These are phyloP conservation scores for Physella acuta DNA, from an alignment of 1,140 invertebrate species.

Conservation along the genomic window DNA sequence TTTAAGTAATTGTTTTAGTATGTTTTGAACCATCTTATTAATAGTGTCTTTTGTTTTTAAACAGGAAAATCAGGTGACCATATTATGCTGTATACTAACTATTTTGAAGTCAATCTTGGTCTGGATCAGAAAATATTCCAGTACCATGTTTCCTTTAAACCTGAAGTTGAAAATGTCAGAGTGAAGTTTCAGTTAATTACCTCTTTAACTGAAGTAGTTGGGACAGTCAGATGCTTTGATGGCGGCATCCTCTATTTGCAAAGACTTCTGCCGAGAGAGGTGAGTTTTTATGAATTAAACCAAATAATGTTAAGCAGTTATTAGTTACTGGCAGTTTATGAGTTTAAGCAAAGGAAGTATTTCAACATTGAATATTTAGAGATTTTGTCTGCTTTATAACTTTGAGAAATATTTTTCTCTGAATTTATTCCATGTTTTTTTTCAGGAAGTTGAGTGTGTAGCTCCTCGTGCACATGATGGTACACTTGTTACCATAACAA, in stretches of 20 bases:
- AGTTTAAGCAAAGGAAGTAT: too few relatives aligned
- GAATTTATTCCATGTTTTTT: slow-evolving; percentile 2
- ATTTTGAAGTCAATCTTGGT: slow-evolving; percentile 8
- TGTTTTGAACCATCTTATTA: too few relatives aligned
- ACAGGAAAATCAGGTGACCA: slow-evolving; percentile 1
- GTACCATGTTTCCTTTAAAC: slow-evolving; percentile 27
- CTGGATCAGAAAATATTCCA: slow-evolving; percentile 11
- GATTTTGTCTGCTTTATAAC: too few relatives aligned
- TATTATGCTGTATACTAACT: slow-evolving; percentile 2
- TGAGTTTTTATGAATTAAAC: too few relatives aligned
- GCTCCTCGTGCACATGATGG: slow-evolving; percentile 1
- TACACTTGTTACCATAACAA: slow-evolving; percentile 10
- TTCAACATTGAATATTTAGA: too few relatives aligned
- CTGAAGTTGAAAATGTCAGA: slow-evolving; percentile 12
- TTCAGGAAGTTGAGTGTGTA: background rate
- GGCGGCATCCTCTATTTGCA: slow-evolving; percentile 18
- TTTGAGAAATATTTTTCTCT: too few relatives aligned
- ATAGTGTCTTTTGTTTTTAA: too few relatives aligned
- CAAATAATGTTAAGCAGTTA: too few relatives aligned
- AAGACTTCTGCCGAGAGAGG: slow-evolving; percentile 9
- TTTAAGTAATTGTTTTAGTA: too few relatives aligned
- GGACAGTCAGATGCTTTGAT: slow-evolving; percentile 20
- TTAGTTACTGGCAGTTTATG: too few relatives aligned
- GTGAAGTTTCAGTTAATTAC: slow-evolving; percentile 13
- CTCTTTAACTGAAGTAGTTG: background rate